Evolutionary conservation across 2,888 invertebrate species (phyloP), one percentile per base, ranked within the genome.

Genomic region (Leptinotarsa tumamoca): DNA sequence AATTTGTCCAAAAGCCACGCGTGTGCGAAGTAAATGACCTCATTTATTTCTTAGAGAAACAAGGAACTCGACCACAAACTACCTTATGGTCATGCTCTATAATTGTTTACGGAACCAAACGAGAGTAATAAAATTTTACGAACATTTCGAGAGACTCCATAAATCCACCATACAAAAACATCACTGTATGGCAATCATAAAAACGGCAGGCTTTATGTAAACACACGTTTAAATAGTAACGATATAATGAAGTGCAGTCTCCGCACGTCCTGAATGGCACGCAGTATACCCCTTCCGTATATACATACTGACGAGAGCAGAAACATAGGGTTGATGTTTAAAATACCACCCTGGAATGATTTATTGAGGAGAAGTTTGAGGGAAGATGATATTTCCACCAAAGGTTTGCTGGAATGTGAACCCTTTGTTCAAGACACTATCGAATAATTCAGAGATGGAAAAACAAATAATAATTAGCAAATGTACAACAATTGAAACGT

Each of bases 331-430:
- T 79, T 78, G 72, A 78, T 80, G 80, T 79, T 74, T 69, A 70
- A 74, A 77, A 77, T 77, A 67, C 77, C 74, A 66, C 52, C 72
- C 79, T 49, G 76, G 79, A 79, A 83, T 83, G 83, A 84, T 84
- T 84, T 84, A 84, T 84, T 81, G 80, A 70, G 58, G 58, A 50
- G 23, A 51, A 54, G 54, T 51, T 15, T 49, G 68, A 17, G 54
- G 83, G 80, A 80, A 81, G 80, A 74, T 67, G 73, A 74, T 68
- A 33, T 27, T 71, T 69, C 50, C 61, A 54, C 71, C 78, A 80
- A 71, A 79, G 73, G 73, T 76, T 15, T 23, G 21, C 15, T 58
- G 58, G 5, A 3, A 58, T 15, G 43, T 43, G 10, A 10, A 43
- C 43, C 10, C 43, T 43, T 3, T 43, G 43, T 43, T 43, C 43